Percentiles rank a stretch among this genome's conserved stretches.
These are phyloP conservation scores for Tachuris rubrigastra DNA, from an alignment of 2,113 vertebrate species.

Conservation along the genomic window DNA sequence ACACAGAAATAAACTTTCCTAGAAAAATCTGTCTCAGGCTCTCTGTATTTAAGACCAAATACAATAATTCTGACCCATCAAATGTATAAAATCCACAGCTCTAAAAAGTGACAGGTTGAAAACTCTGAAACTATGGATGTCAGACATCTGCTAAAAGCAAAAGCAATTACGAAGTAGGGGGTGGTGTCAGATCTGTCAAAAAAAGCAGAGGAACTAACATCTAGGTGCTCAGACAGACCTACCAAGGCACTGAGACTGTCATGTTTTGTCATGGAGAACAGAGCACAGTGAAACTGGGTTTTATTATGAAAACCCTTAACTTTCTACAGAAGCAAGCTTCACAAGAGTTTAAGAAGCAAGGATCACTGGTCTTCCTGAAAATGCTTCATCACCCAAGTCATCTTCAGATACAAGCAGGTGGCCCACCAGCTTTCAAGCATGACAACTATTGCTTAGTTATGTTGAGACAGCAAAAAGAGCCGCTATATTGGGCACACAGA, in stretches of 20 bases:
- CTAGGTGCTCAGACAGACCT: background rate
- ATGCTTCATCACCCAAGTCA: background rate
- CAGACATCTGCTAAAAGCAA: background rate
- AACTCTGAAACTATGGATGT: background rate
- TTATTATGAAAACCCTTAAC: background rate
- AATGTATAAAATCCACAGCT: background rate
- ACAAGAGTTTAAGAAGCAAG: background rate
- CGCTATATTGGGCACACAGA: background rate
- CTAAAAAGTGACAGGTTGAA: background rate
- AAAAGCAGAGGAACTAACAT: background rate
- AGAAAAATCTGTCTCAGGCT: background rate
- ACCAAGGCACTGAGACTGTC: background rate
- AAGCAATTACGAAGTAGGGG: background rate
- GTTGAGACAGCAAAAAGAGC: background rate
- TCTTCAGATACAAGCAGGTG: background rate
- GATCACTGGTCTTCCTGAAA: background rate
- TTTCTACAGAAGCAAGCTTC: background rate
- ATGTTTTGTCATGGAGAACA: background rate
- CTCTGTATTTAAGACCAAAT: background rate
- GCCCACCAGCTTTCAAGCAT: background rate
- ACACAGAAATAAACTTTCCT: background rate
- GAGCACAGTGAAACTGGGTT: background rate
- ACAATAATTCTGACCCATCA: background rate
- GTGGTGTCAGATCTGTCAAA: background rate
- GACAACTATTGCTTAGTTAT: background rate